Percentiles rank a stretch among this genome's conserved stretches.
These are phyloP conservation scores for Drosophila fuyamai DNA, from an alignment of 1,140 invertebrate species.

Conservation along the genomic window DNA sequence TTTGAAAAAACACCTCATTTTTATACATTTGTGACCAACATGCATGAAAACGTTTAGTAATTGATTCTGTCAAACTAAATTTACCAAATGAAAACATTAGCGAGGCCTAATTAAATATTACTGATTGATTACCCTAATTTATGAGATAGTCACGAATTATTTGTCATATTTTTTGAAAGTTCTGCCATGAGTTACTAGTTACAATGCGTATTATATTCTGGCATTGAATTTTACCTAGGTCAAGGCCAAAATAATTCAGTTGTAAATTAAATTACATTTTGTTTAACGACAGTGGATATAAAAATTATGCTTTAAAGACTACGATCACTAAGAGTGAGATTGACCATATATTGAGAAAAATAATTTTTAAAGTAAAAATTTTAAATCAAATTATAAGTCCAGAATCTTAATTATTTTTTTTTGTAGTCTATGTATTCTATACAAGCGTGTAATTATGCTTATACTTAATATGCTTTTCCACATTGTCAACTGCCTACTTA, in stretches of 20 bases:
- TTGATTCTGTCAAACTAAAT: constrained; percentile 22
- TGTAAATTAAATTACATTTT: background rate
- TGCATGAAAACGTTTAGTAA: constrained; percentile 13
- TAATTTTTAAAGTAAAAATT: too few species aligned
- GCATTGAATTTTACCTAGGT: constrained; percentile 3
- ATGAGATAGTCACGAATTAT: constrained; percentile 19
- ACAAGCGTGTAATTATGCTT: background rate
- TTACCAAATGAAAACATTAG: constrained; percentile 40
- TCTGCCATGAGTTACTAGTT: background rate
- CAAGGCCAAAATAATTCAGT: background rate
- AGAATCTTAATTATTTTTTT: too few species aligned
- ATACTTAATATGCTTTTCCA: constrained; percentile 17
- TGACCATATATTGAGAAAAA: too few species aligned
- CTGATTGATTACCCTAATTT: constrained; percentile 5
- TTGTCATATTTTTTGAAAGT: background rate
- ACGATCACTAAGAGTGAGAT: too few species aligned
- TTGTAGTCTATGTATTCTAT: background rate
- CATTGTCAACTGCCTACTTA: constrained; percentile 44
- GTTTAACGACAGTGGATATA: too few species aligned
- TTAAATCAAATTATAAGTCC: too few species aligned
- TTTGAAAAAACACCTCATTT: background rate
- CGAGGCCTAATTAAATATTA: constrained; percentile 5
- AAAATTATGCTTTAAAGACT: too few species aligned
- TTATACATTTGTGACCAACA: constrained; percentile 16
- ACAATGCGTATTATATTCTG: background rate